phyloP scores from a whole-genome alignment of 2,888 invertebrate genomes.

The Eremobia ochroleuca region DNA sequence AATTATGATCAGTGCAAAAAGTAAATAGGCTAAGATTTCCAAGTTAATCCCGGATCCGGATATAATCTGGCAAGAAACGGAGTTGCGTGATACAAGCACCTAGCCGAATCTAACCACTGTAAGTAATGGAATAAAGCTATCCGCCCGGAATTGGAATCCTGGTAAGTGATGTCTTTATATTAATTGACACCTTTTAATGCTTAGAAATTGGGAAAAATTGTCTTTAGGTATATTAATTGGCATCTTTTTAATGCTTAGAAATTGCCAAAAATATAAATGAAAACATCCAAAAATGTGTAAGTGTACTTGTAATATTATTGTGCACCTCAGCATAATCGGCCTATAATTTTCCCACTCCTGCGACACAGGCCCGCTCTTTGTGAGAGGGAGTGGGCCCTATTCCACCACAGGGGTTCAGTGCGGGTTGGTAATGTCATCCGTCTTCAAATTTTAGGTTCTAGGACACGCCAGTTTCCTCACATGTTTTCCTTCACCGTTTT shows the following conservation, averaged over 20 bases:
- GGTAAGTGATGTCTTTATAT: conserved; percentile 2
- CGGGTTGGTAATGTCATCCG: too few species aligned
- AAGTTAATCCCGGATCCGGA: conserved; percentile 1
- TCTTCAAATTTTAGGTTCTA: too few species aligned
- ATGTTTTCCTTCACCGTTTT: too few species aligned
- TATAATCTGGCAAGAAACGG: conserved; percentile 6
- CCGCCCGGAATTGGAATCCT: neutral
- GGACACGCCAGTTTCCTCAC: too few species aligned
- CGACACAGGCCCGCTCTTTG: too few species aligned
- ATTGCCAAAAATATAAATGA: neutral
- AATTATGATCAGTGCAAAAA: neutral
- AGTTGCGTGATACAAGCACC: conserved; percentile 1
- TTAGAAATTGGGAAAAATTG: too few species aligned
- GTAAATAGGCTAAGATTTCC: neutral
- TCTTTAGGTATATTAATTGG: too few species aligned
- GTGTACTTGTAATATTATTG: neutral
- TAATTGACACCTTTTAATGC: neutral
- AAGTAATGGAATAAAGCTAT: conserved; percentile 26
- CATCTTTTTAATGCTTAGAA: too few species aligned
- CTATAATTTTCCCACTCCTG: too few species aligned
- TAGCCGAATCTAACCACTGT: conserved; percentile 9
- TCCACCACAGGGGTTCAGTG: too few species aligned
- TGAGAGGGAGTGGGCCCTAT: too few species aligned
- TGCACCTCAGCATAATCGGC: too few species aligned
- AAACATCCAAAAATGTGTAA: neutral